A percentile compares a stretch with the other conserved stretches of the same genome.
phyloP scores from a whole-genome alignment of 2,888 invertebrate species.

The Drosophila niveifrons region DNA sequence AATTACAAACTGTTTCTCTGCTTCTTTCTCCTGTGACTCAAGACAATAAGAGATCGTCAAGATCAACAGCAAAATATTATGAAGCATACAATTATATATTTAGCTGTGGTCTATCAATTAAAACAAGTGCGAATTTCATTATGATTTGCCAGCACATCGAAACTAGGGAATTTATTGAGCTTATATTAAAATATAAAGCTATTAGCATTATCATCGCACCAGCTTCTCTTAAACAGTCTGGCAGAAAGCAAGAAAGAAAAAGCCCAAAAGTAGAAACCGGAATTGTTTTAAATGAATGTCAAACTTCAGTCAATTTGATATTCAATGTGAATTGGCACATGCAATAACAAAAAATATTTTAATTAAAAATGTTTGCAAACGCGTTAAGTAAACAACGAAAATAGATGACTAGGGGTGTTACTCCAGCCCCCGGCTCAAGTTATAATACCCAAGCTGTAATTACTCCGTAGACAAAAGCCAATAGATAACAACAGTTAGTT shows the following conservation, averaged over 20 bases:
- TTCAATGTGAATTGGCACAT: constrained; percentile 36
- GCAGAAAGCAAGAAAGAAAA: constrained; percentile 3
- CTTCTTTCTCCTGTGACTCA: not conserved
- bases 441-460: constrained; percentile 24
- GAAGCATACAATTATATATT: too few relatives aligned
- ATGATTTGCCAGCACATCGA: too few relatives aligned
- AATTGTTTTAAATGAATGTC: constrained; percentile 36
- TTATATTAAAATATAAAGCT: not conserved
- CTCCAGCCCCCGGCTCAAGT: not conserved
- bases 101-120: too few relatives aligned
- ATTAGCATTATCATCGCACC: constrained; percentile 2
- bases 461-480: constrained; percentile 20
- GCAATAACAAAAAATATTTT: constrained; percentile 12
- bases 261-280: constrained; percentile 44
- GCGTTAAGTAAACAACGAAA: constrained; percentile 14
- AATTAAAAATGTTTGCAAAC: constrained; percentile 19
- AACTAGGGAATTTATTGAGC: not conserved
- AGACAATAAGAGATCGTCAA: too few relatives aligned
- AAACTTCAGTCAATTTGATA: constrained; percentile 29
- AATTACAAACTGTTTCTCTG: not conserved
- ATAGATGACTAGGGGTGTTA: constrained; percentile 7
- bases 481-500: constrained; percentile 34
- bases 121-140: too few relatives aligned
- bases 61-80: too few relatives aligned
- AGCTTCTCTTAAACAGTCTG: constrained; percentile 9